These are phyloP conservation scores for Heloderma charlesbogerti DNA, from an alignment of 2,113 vertebrate species.

Conservation along the genomic window DNA sequence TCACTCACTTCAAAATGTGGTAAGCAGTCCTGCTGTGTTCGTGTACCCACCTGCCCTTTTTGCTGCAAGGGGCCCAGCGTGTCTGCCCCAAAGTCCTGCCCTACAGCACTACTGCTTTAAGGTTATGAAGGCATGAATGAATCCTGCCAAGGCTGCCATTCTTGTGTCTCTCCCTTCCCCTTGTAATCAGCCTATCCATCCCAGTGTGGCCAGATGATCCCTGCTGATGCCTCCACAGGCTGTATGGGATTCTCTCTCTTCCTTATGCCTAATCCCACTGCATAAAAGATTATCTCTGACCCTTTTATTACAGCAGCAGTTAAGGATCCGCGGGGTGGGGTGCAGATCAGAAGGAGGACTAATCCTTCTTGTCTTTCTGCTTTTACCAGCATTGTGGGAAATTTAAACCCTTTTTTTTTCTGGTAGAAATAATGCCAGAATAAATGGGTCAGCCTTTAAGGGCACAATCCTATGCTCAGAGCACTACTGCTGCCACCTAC, in stretches of 20 bases:
- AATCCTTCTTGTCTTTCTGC: not conserved
- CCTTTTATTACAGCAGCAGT: not conserved
- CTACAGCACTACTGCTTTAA: not conserved
- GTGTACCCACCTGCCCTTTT: not conserved
- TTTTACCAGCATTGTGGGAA: not conserved
- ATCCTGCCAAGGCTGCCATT: not conserved
- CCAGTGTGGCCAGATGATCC: not conserved
- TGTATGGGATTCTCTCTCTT: not conserved
- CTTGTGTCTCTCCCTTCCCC: not conserved
- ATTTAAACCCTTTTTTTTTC: too few species aligned
- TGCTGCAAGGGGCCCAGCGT: not conserved
- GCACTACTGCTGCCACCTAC: too few species aligned
- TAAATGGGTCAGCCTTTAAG: too few species aligned
- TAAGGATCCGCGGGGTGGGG: not conserved
- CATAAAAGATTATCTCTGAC: slow-evolving; percentile 17
- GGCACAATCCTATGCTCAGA: too few species aligned
- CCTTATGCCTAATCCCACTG: not conserved
- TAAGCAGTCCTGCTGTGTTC: not conserved
- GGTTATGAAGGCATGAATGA: not conserved
- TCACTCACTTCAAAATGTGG: not conserved
- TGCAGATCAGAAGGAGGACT: not conserved
- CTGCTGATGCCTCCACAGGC: too few species aligned
- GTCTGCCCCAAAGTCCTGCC: not conserved
- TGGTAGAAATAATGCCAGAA: too few species aligned
- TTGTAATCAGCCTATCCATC: not conserved